These are phyloP conservation scores for Aleiodes leptofemur DNA, from an alignment of 2,888 invertebrate species.

Conservation along the genomic window DNA sequence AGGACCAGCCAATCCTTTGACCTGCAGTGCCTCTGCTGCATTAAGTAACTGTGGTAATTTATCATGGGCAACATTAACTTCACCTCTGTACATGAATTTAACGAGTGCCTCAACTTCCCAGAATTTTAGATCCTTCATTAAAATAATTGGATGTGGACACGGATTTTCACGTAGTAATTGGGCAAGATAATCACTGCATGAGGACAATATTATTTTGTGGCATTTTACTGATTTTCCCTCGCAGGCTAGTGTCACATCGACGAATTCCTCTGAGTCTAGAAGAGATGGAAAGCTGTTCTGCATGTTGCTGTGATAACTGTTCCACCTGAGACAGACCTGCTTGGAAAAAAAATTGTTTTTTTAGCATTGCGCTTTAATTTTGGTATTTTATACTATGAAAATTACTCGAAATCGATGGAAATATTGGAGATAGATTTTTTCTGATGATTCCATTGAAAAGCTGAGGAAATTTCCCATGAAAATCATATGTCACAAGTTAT, in stretches of 20 bases:
- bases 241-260: constrained; percentile 92
- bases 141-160: constrained; percentile 89
- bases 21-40: constrained; percentile 89
- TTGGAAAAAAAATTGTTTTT: constrained; percentile 37
- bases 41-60: constrained; percentile 88
- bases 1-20: constrained; percentile 80
- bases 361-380: not conserved
- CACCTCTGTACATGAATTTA: constrained; percentile 94
- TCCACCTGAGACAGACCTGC: constrained; percentile 88
- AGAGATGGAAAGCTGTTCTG: constrained; percentile 86
- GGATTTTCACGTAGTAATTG: constrained; percentile 88
- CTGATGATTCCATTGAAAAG: too few species aligned
- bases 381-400: too few species aligned
- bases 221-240: constrained; percentile 91
- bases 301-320: constrained; percentile 88
- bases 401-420: too few species aligned
- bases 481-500: too few species aligned
- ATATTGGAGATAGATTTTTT: too few species aligned
- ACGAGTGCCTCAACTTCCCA: constrained; percentile 91
- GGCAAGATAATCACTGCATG: constrained; percentile 91
- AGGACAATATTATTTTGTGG: constrained; percentile 90
- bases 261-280: constrained; percentile 87
- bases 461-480: too few species aligned
- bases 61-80: constrained; percentile 91
- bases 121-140: constrained; percentile 89